Base-by-base conservation (phyloP, 2,113 vertebrate genomes). In the Sander lucioperca region DNA sequence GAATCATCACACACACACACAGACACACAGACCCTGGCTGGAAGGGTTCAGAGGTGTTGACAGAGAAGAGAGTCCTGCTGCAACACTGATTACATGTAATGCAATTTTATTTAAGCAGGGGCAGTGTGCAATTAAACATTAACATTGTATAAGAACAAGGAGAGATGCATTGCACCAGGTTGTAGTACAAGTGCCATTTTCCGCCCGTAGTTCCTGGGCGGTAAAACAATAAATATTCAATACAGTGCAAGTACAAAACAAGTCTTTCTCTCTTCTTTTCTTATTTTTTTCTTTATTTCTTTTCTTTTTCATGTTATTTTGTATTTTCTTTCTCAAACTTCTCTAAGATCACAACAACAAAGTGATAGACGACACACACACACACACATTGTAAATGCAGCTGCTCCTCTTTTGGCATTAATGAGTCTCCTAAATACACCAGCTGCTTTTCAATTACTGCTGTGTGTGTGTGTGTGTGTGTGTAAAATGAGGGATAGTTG, bases 51-150 rank as follows among this genome's bases (percentile, higher is more conserved):
- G 77, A 93, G 86, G 89, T 93, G 94, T 85, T 95, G 93, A 96
- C 90, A 79, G 95, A 96, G 88, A 83, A 86, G 58, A 85, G 82
- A 77, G 83, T 72, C 67, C 93, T 91, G 88, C 92, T 95, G 94
- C 79, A 87, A 23, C 73, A 79, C 75, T 89, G 89, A 92, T 93
- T 90, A 91, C 77, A 65, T 10, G 36, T 39, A 39, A 9, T 39
- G 36, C 0, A 8, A 10, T 39, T 39, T 39, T 39, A 39, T 39
- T 39, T 39, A 39, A 39, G 36, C 36, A 39, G 36, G 8, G 36
- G 10, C 39, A 39, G 39, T 10, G 39, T 39, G 39, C 8, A 39
- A 10, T 39, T 39, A 10, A 39, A 39, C 2, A 10, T 9, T 36
- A 36, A 36, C 36, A 1, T 36, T 36, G 36, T 36, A 36, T 7